Evolutionary conservation across 2,888 invertebrate species (phyloP).

Genomic region (Amphipyra berbera): DNA sequence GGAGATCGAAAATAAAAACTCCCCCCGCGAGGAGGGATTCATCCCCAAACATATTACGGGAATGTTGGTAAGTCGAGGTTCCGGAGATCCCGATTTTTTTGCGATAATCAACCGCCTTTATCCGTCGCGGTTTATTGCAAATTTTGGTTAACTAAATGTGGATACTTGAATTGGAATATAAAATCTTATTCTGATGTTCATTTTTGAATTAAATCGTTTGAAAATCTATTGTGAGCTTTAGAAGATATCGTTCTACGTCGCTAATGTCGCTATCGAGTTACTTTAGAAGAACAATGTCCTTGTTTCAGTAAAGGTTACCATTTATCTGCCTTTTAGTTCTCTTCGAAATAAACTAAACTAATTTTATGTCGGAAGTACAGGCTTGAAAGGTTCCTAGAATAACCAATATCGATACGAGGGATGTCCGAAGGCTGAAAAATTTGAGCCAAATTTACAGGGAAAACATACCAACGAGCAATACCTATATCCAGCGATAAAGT

Average conservation of each 20-base stretch:
- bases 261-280: too few relatives aligned
- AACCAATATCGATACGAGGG: constrained; percentile 1
- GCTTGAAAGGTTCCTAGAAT: constrained; percentile 19
- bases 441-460: constrained; percentile 4
- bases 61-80: constrained; percentile 78
- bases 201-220: constrained; percentile 17
- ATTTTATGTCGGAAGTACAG: background rate
- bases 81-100: constrained; percentile 78
- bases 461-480: constrained; percentile 11
- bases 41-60: constrained; percentile 86
- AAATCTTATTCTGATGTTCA: constrained; percentile 51
- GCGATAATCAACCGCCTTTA: constrained; percentile 73
- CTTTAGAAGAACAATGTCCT: too few relatives aligned
- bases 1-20: constrained; percentile 87
- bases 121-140: constrained; percentile 48
- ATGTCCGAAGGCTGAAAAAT: constrained; percentile 2
- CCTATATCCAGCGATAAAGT: background rate
- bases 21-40: constrained; percentile 75
- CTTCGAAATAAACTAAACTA: constrained; percentile 2
- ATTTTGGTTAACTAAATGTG: constrained; percentile 45
- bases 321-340: too few relatives aligned
- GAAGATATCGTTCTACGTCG: constrained; percentile 4
- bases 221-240: constrained; percentile 20
- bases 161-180: constrained; percentile 42
- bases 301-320: too few relatives aligned